Conservation (phyloP, 2,113 vertebrate species). For the Carassius auratus region DNA sequence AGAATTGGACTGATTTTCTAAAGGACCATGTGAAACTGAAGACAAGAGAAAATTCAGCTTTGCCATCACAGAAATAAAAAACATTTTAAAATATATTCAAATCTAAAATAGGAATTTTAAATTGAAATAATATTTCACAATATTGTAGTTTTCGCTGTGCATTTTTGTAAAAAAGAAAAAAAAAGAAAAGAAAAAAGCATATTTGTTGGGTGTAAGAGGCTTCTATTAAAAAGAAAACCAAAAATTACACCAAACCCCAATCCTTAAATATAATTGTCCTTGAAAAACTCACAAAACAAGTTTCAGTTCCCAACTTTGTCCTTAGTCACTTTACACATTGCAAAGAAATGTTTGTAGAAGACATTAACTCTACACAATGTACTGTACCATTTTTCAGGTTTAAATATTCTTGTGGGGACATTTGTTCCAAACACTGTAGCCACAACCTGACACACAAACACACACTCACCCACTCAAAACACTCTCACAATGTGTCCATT, state of each 20-base stretch:
- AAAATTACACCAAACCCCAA: not conserved
- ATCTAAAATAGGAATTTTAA: not conserved
- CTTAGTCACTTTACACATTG: slow-evolving; percentile 14
- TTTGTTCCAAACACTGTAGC: not conserved
- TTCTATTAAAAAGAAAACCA: not conserved
- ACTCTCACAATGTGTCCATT: slow-evolving; percentile 6
- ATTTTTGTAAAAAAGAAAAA: not conserved
- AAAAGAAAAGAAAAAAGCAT: too few species aligned
- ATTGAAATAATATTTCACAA: not conserved
- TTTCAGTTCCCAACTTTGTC: not conserved
- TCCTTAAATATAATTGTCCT: not conserved
- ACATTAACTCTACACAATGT: not conserved
- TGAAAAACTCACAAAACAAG: not conserved
- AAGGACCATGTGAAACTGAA: not conserved
- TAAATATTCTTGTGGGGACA: not conserved
- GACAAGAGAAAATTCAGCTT: not conserved
- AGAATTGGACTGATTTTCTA: too few species aligned
- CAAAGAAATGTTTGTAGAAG: not conserved
- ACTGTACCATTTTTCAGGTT: not conserved
- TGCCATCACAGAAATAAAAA: not conserved
- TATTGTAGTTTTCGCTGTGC: not conserved
- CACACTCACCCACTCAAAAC: slow-evolving; percentile 11
- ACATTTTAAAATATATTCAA: not conserved
- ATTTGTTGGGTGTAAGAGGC: not conserved
- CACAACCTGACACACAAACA: not conserved